Evolutionary conservation across 1,140 invertebrate genomes (phyloP), one percentile per base, ranked within the genome.

Genomic region (Drosophila pseudoananassae): DNA sequence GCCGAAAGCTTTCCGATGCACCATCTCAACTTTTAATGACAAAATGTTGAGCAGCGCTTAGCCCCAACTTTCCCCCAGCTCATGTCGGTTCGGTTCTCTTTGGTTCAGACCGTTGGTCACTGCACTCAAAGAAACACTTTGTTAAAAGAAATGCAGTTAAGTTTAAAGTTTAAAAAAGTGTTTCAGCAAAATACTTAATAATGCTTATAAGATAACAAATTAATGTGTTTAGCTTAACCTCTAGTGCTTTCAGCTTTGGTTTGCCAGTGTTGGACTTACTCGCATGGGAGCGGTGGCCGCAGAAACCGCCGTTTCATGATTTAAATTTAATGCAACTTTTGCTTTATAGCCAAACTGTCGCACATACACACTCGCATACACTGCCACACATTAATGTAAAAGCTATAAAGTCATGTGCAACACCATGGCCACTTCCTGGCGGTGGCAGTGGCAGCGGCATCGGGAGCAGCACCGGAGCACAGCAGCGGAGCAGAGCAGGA

Each of bases 371-470:
- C 27, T 40, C 14, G 40, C 45, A 40, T 36, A 23, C 33, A 43
- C n/a, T 43, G 46, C 23, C 54, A 56, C 33, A 54, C 53, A 33
- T 60, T 74, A 76, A 68, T 61, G 61, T 74, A 69, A 80, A 73
- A 74, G 77, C 81, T 85, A 77, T 74, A 85, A 85, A 85, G 81
- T 80, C 82, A 85, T 85, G 81, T 85, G 81, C 76, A 79, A 84
- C 80, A 73, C 54, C 78, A 59, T 25, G 50, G 55, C 69, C 79
- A 82, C 79, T 78, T 82, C 79, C 65, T 60, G 76, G 45, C 72
- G 61, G 61, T 73, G 60, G 55, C 49, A 52, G 29, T 47, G 17
- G 55, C 49, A 52, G 23, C 52, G 17, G 38, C 65, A 63, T 52
- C 73, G 47, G 55, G 27, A 31, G 49, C 56, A 20, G 50, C 7